A percentile compares a stretch with the other conserved stretches of the same genome.
Evolutionary conservation across 2,797 vertebrate genomes (phyloP).

Genomic region (Myripristis murdjan): DNA sequence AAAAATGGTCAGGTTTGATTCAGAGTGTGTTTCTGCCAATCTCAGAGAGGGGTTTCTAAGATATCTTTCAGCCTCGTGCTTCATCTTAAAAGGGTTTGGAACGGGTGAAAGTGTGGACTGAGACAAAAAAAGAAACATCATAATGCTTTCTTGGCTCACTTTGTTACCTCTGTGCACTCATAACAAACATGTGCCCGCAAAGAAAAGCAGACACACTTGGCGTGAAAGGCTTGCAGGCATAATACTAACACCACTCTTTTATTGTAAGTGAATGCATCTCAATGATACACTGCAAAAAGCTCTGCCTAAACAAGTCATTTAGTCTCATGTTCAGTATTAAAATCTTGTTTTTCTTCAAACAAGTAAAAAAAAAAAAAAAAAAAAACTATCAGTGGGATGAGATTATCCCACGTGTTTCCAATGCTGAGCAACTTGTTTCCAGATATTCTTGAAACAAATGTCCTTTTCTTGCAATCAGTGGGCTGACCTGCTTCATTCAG

Average conservation of each 20-base stretch:
- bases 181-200: neutral
- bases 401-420: too few relatives aligned
- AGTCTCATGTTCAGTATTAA: too few relatives aligned
- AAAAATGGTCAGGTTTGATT: conserved; percentile 27
- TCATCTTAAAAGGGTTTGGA: conserved; percentile 18
- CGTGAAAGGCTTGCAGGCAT: neutral
- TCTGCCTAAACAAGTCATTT: too few relatives aligned
- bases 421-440: too few relatives aligned
- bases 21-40: conserved; percentile 16
- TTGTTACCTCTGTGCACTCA: neutral
- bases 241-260: neutral
- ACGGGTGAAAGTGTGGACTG: neutral
- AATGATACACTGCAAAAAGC: too few relatives aligned
- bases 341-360: too few relatives aligned
- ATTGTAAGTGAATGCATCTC: neutral
- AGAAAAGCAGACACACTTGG: neutral
- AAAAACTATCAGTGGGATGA: too few relatives aligned
- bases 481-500: too few relatives aligned
- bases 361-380: too few relatives aligned
- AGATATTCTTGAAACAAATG: too few relatives aligned
- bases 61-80: conserved; percentile 22
- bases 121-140: conserved; percentile 5
- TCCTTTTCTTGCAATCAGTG: too few relatives aligned
- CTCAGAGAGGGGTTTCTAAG: conserved; percentile 15
- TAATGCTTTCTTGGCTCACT: conserved; percentile 15